Base-by-base conservation (phyloP, 2,113 vertebrate species). In the Axis porcinus region DNA sequence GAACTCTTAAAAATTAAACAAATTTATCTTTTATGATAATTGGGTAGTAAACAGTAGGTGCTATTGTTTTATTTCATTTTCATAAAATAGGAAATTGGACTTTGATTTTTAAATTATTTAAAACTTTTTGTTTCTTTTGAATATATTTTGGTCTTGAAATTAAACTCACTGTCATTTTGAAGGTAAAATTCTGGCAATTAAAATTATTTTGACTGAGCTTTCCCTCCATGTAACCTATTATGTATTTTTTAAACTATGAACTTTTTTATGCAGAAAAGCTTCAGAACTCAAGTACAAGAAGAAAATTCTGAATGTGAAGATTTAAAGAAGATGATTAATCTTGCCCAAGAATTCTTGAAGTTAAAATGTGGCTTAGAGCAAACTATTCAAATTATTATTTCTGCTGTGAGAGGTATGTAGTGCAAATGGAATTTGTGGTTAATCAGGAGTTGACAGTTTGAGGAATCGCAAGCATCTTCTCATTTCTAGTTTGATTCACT, bases 341-440 rank as follows among this genome's bases (percentile, higher is more conserved):
- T 99, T n/a, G 99, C 99, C 36, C 91, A 87, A 14, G 98, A 99
- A 74, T 99, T 99, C n/a, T 98, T 99, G 94, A 98, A 99, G 96
- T 97, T 99, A 84, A 99, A 99, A 94, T 98, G 98, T 36, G 99
- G 99, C 85, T 91, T 99, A 60, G 97, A 97, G 91, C 98, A 99
- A 97, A 96, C 99, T 58, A 97, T 98, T 94, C 98, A 98, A 6
- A 98, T 98, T 21, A 92, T 99, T 92, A 98, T 98, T 87, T 96
- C 98, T n/a, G 55, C 94, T 2, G 97, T 99, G 40, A 98, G 96
- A 99, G 99, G 99, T 99, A 98, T 52, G 86, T 58, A 11, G 0
- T 60, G 6, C 45, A 11, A 16, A 25, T 23, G 88, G 82, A 28
- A 25, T 62, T 82, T 55, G 8, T 16, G 19, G 54, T 76, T 45